Evolutionary conservation across 2,113 vertebrate genomes (phyloP).

Genomic region (Athene noctua): DNA sequence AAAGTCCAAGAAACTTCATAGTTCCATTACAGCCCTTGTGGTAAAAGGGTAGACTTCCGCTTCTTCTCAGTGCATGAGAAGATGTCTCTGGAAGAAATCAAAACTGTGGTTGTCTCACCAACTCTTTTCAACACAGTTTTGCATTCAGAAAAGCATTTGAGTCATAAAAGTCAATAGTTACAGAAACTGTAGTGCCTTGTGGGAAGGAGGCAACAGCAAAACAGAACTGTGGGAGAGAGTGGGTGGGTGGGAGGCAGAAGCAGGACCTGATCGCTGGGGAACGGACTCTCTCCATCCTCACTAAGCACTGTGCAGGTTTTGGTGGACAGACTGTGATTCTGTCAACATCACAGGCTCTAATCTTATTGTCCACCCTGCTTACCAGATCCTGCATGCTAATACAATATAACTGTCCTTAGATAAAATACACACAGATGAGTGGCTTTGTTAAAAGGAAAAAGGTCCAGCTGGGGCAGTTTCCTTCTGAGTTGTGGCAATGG

Average conservation of each 20-base stretch:
- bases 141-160: not conserved
- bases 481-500: not conserved
- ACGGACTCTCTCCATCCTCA: not conserved
- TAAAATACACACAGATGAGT: not conserved
- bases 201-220: not conserved
- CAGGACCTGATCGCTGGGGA: not conserved
- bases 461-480: not conserved
- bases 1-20: not conserved
- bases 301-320: not conserved
- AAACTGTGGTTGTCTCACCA: not conserved
- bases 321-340: not conserved
- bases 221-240: not conserved
- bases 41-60: not conserved
- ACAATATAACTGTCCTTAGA: not conserved
- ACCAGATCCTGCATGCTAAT: not conserved
- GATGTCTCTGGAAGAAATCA: not conserved
- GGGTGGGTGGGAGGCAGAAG: not conserved
- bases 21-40: not conserved
- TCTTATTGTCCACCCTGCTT: not conserved
- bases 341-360: not conserved
- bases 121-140: not conserved
- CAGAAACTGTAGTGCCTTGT: not conserved
- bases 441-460: not conserved
- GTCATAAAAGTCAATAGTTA: not conserved
- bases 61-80: not conserved